A percentile compares a stretch with the other conserved stretches of the same genome.
Evolutionary conservation across 2,797 vertebrate species (phyloP).

Genomic region (Hylomyscus alleni): DNA sequence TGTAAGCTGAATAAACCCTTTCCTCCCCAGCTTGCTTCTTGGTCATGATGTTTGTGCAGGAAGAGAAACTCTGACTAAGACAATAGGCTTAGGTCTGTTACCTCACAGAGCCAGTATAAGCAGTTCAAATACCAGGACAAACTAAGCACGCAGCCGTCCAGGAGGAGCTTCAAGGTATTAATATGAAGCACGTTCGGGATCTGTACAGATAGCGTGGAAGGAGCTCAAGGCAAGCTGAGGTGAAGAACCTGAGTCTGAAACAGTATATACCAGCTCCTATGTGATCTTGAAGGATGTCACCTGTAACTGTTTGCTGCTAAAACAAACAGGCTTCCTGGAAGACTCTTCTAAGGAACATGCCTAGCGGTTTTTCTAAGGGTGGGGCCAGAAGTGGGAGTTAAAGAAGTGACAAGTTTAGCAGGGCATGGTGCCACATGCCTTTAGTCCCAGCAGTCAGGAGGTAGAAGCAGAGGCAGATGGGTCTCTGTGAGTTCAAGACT

Average conservation of each 20-base stretch:
- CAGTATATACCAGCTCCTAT: neutral
- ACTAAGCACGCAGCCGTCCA: neutral
- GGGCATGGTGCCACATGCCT: neutral
- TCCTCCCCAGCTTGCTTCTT: too few species aligned
- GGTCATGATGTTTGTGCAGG: too few species aligned
- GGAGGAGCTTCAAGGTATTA: neutral
- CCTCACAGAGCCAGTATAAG: neutral
- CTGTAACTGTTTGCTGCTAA: neutral
- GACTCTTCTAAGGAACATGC: neutral
- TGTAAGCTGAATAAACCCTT: too few species aligned
- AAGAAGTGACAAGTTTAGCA: neutral
- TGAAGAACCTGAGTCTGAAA: constrained; percentile 26
- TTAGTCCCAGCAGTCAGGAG: neutral
- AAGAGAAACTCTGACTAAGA: too few species aligned
- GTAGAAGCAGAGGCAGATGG: neutral
- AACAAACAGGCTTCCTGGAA: neutral
- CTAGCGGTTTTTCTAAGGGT: neutral
- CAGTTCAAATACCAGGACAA: constrained; percentile 33
- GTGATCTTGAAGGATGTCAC: constrained; percentile 41
- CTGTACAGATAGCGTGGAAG: neutral
- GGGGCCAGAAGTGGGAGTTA: neutral
- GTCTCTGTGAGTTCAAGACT: neutral
- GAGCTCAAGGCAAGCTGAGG: constrained; percentile 5
- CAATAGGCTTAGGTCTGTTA: constrained; percentile 27
- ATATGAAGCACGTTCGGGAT: neutral